A percentile compares a stretch with the other conserved stretches of the same genome.
Evolutionary conservation across 2,888 invertebrate species (phyloP).

Genomic region (Allygus modestus): DNA sequence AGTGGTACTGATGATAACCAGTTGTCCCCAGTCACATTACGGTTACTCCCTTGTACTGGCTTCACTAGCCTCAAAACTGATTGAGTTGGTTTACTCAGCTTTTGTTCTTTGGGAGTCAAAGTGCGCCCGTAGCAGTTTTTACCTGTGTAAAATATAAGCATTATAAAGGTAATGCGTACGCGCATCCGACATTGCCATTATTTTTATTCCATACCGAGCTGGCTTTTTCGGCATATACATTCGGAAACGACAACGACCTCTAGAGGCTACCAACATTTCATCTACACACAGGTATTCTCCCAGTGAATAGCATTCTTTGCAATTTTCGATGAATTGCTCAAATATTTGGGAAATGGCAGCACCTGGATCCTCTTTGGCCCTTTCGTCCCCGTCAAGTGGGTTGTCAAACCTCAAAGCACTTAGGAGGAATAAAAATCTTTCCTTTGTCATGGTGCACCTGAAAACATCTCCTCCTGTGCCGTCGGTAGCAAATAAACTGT

Average conservation of each 20-base stretch:
- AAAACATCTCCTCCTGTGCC: conserved; percentile 52
- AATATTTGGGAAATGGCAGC: conserved; percentile 2
- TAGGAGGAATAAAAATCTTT: too few relatives aligned
- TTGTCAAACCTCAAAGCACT: conserved; percentile 49
- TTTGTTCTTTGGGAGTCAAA: conserved; percentile 50
- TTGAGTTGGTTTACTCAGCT: conserved; percentile 71
- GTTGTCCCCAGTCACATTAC: conserved; percentile 72
- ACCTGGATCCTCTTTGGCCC: neutral
- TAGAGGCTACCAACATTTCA: conserved; percentile 49
- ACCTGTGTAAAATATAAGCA: conserved; percentile 37
- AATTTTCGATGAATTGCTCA: conserved; percentile 36
- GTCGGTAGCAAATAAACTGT: conserved; percentile 43
- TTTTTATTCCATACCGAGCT: conserved; percentile 36
- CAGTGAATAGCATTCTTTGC: neutral
- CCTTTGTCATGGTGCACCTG: conserved; percentile 42
- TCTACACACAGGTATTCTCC: too few relatives aligned
- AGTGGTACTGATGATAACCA: conserved; percentile 72
- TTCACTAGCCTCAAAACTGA: conserved; percentile 70
- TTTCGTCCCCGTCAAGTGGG: neutral
- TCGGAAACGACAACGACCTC: conserved; percentile 6
- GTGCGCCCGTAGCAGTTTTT: neutral
- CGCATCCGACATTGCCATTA: conserved; percentile 36
- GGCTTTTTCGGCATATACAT: conserved; percentile 53
- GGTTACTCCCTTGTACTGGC: conserved; percentile 69
- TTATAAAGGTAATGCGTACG: conserved; percentile 21